Percentiles rank a stretch among this genome's conserved stretches.
Evolutionary conservation across 2,113 vertebrate species (phyloP).

Genomic region (Xenus cinereus): DNA sequence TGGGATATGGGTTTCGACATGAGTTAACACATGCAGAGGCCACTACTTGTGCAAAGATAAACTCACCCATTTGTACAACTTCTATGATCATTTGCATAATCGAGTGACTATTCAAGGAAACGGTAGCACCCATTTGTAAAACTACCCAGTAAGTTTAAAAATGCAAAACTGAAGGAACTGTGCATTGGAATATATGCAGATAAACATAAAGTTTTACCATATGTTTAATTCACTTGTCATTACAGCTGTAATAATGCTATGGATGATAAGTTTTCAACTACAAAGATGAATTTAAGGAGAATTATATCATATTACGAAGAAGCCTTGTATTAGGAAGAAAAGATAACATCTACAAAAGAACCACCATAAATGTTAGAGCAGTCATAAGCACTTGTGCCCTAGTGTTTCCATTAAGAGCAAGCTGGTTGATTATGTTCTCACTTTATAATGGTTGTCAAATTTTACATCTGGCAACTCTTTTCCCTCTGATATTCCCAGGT

Average conservation of each 20-base stretch:
- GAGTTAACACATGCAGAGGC: background rate
- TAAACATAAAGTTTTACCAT: background rate
- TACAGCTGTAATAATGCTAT: background rate
- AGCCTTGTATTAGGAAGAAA: background rate
- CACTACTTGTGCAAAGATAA: background rate
- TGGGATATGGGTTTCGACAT: background rate
- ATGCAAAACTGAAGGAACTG: background rate
- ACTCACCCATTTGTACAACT: background rate
- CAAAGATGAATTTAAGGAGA: background rate
- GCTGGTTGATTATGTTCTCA: background rate
- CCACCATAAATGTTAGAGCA: background rate
- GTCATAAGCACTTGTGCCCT: background rate
- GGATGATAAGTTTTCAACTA: background rate
- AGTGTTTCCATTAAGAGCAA: background rate
- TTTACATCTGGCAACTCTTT: background rate
- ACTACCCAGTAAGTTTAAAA: background rate
- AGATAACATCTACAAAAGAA: background rate
- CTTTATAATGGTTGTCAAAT: background rate
- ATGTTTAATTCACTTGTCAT: background rate
- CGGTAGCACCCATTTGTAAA: background rate
- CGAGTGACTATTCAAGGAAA: background rate
- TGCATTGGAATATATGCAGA: background rate
- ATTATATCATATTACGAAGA: background rate
- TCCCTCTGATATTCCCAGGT: background rate
- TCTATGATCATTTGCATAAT: background rate